These are phyloP conservation scores for Mesaphorura yosii DNA, from an alignment of 1,140 invertebrate species.

Conservation along the genomic window DNA sequence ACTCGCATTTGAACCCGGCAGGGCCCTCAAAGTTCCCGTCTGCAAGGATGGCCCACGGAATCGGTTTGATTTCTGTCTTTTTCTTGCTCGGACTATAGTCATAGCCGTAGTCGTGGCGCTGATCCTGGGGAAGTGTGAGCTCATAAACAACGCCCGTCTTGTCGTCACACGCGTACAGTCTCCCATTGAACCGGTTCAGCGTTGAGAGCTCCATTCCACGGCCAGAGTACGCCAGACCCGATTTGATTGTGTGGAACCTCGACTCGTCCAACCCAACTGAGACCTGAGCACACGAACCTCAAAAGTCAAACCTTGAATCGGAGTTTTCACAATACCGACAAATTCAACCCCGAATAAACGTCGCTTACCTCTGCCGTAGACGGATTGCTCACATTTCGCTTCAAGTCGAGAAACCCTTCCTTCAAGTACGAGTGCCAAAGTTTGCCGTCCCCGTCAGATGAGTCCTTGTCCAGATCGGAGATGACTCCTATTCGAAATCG, in stretches of 20 bases:
- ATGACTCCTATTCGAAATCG: constrained; percentile 75
- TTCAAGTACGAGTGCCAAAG: constrained; percentile 71
- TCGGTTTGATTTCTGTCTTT: constrained; percentile 41
- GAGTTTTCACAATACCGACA: too few relatives aligned
- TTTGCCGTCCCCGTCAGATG: constrained; percentile 36
- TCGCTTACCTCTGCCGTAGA: constrained; percentile 13
- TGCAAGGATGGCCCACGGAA: constrained; percentile 84
- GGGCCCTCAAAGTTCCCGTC: constrained; percentile 47
- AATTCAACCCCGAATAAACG: background rate
- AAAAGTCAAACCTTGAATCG: background rate
- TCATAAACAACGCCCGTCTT: constrained; percentile 84
- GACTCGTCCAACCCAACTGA: constrained; percentile 56
- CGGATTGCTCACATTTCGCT: constrained; percentile 22
- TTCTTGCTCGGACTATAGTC: too few relatives aligned
- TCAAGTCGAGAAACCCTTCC: constrained; percentile 48
- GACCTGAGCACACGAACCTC: constrained; percentile 38
- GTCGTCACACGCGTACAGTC: constrained; percentile 84
- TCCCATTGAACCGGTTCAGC: constrained; percentile 84
- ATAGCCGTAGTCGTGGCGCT: constrained; percentile 37
- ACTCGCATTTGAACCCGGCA: constrained; percentile 87
- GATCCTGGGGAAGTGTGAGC: constrained; percentile 38
- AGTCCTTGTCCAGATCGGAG: constrained; percentile 78
- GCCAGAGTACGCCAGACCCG: constrained; percentile 62
- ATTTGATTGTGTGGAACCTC: constrained; percentile 48
- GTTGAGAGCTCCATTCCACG: constrained; percentile 97